Conservation (phyloP, 2,888 invertebrate species). For the Eudemis profundana region DNA sequence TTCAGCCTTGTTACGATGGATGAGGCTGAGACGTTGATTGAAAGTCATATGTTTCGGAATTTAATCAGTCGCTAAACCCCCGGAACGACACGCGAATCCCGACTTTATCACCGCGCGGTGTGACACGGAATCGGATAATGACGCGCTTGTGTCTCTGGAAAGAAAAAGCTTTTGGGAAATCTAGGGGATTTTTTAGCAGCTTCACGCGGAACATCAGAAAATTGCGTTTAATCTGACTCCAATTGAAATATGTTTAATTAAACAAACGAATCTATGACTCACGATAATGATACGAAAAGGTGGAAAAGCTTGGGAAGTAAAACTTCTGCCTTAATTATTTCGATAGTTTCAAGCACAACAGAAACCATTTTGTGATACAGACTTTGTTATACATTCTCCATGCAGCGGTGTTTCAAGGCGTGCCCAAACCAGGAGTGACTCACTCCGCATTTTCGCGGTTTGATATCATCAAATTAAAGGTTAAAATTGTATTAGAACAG, state of each 20-base stretch:
- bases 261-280: no score
- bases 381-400: no score
- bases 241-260: not conserved
- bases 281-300: not conserved
- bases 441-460: no score
- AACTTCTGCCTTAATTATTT: no score
- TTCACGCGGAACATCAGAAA: not conserved
- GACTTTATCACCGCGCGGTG: conserved; percentile 3
- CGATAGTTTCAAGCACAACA: no score
- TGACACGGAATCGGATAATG: not conserved
- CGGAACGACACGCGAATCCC: conserved; percentile 4
- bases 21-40: conserved; percentile 68
- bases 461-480: no score
- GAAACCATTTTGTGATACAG: no score
- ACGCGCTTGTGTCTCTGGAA: conserved; percentile 1
- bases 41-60: conserved; percentile 69
- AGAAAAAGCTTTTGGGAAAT: conserved; percentile 21
- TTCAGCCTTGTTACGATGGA: conserved; percentile 56
- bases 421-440: no score
- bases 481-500: no score
- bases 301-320: no score
- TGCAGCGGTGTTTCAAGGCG: no score
- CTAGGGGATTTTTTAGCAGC: conserved; percentile 15
- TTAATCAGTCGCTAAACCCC: conserved; percentile 53
- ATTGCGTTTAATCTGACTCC: not conserved